A percentile compares a stretch with the other conserved stretches of the same genome.
Conservation (phyloP, 2,113 vertebrate species). For the Emberiza fucata region DNA sequence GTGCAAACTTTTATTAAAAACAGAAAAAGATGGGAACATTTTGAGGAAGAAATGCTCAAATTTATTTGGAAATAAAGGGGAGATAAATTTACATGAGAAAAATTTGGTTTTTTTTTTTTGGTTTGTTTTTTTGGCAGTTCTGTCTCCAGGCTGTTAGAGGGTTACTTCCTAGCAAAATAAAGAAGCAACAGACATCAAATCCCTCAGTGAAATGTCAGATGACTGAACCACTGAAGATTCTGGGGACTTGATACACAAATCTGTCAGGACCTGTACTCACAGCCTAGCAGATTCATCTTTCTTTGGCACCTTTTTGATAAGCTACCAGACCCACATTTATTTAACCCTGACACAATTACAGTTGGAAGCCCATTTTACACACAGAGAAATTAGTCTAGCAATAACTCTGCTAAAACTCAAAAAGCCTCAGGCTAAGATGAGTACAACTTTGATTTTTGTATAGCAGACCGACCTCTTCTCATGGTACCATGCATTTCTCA, state of each 20-base stretch:
- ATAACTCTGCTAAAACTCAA: conserved; percentile 22
- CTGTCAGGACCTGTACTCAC: neutral
- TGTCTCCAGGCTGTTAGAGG: neutral
- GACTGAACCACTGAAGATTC: neutral
- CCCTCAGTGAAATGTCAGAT: neutral
- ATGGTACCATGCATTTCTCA: neutral
- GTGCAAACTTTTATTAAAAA: neutral
- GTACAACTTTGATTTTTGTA: neutral
- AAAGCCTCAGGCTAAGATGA: neutral
- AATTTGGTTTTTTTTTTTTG: too few relatives aligned
- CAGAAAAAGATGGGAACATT: neutral
- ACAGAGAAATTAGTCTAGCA: conserved; percentile 27
- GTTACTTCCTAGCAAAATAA: neutral
- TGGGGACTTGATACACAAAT: neutral
- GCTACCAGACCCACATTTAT: conserved; percentile 16
- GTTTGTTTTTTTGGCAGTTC: neutral
- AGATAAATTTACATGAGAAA: neutral
- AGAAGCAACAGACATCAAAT: conserved; percentile 1
- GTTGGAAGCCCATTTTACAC: conserved; percentile 18
- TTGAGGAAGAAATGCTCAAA: neutral
- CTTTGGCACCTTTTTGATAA: conserved; percentile 26
- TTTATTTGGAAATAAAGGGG: neutral
- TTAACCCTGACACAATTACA: conserved; percentile 18
- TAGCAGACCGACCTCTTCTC: neutral
- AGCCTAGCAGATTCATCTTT: neutral